Evolutionary conservation across 2,888 invertebrate genomes (phyloP), one percentile per base, ranked within the genome.

Genomic region (Polydrusus pterygomalis): DNA sequence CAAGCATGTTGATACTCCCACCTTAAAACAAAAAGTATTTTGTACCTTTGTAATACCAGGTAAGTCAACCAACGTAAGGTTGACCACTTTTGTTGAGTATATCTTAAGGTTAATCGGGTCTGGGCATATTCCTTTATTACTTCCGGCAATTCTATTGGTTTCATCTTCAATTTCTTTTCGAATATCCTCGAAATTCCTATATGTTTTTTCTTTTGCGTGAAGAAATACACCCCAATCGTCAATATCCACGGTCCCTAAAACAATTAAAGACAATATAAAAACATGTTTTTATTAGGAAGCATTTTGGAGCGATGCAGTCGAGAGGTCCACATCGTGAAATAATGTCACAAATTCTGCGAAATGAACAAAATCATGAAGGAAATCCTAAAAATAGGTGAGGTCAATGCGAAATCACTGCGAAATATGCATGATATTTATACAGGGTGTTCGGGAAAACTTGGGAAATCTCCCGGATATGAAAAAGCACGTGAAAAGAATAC

Each of bases 221-320:
- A 99, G 90, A 87, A 99, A 99, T 84, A 95, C 94, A 34, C 95
- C 99, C 98, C 98, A 99, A 89, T 98, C 97, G 80, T 96, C 95
- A 76, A 94, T 87, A 85, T 94, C 94, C 69, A 96, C 88, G 38
- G 96, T 96, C 82, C 95, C 96, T 95, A 47, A 54, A 75, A 67
- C 40, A 17, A 62, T 62, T n/a, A n/a, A n/a, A n/a, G 5, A 25
- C 5, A 25, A 25, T 25, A 3, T 25, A 25, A 25, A 25, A 25
- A 25, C 5, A 25, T 25, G 25, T 25, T 1, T 25, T 25, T 25
- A 3, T 25, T 25, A 25, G 25, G 25, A 5, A 25, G 5, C 5
- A 3, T 25, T 5, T 25, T 25, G 25, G 25, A 25, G 25, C 5
- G 25, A 25, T 25, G 25, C 25, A 25, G 25, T n/a, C n/a, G n/a